phyloP scores from a whole-genome alignment of 2,888 invertebrate species.

The Agonopterix heracliana region DNA sequence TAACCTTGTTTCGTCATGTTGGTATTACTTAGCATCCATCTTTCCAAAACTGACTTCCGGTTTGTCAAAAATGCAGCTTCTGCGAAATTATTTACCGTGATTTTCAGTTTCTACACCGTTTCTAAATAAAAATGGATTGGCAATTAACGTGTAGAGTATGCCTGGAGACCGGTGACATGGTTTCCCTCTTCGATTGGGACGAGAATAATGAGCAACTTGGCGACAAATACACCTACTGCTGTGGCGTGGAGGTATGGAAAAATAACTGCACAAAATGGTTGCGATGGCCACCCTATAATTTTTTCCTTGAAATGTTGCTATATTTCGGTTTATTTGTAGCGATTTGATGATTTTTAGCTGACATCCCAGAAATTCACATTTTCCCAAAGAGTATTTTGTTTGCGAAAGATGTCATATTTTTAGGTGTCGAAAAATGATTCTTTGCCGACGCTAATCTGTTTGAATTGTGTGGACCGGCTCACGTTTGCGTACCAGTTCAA shows the following conservation, averaged over 20 bases:
- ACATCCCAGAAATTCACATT: slow-evolving; percentile 53
- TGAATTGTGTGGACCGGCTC: slow-evolving; percentile 67
- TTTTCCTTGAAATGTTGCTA: slow-evolving; percentile 73
- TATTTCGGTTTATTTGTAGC: slow-evolving; percentile 51
- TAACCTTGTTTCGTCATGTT: slow-evolving; percentile 33
- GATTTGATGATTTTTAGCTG: slow-evolving; percentile 59
- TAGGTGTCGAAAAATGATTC: slow-evolving; percentile 65
- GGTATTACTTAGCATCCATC: slow-evolving; percentile 24
- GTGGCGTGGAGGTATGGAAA: slow-evolving; percentile 70
- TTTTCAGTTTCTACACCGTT: slow-evolving; percentile 12
- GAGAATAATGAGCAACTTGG: slow-evolving; percentile 74
- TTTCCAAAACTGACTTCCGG: slow-evolving; percentile 36
- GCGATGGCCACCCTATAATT: slow-evolving; percentile 74
- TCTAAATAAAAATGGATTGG: slow-evolving; percentile 63
- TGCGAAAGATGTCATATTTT: slow-evolving; percentile 21
- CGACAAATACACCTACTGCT: slow-evolving; percentile 68
- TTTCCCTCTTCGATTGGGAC: slow-evolving; percentile 73
- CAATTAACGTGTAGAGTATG: slow-evolving; percentile 73
- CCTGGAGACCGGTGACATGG: slow-evolving; percentile 69
- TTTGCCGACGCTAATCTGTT: slow-evolving; percentile 67
- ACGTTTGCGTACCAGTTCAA: slow-evolving; percentile 69
- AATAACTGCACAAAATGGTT: slow-evolving; percentile 72
- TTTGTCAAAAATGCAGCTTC: slow-evolving; percentile 31
- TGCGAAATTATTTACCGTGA: slow-evolving; percentile 31
- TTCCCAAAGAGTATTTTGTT: slow-evolving; percentile 18